Evolutionary conservation across 2,113 vertebrate species (phyloP).

Genomic region (Caranx ignobilis): DNA sequence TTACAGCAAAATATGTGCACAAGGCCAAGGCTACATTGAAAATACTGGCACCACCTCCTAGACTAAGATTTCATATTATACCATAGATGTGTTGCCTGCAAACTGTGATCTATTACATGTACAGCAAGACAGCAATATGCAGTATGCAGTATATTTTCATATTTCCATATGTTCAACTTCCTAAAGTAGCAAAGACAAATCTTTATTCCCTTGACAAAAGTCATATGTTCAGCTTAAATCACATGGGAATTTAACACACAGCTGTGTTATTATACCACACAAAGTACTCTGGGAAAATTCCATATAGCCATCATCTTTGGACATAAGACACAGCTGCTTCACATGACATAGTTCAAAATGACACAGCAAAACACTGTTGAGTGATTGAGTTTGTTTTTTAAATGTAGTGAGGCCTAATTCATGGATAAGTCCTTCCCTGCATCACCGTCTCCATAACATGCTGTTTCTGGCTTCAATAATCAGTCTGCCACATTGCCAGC

Average conservation of each 20-base stretch:
- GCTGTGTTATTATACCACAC: background rate
- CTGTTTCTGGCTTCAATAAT: background rate
- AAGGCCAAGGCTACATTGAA: background rate
- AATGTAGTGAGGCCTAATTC: too few species aligned
- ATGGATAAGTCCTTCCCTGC: background rate
- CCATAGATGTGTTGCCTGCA: background rate
- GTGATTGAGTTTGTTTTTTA: too few species aligned
- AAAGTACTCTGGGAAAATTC: conserved; percentile 18
- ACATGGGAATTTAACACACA: background rate
- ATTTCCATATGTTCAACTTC: background rate
- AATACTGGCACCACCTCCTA: too few species aligned
- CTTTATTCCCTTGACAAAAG: background rate
- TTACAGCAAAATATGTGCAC: background rate
- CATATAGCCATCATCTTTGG: background rate
- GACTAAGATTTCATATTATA: too few species aligned
- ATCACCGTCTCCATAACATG: background rate
- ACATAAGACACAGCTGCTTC: conserved; percentile 14
- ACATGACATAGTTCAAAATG: background rate
- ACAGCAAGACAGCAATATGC: background rate
- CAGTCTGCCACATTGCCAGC: background rate
- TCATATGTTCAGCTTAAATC: background rate
- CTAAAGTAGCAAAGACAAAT: background rate
- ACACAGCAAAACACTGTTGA: background rate
- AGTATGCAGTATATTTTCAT: background rate
- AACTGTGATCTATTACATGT: background rate